These are phyloP conservation scores for Drosophila truncata DNA, from an alignment of 1,140 invertebrate genomes.

Conservation along the genomic window DNA sequence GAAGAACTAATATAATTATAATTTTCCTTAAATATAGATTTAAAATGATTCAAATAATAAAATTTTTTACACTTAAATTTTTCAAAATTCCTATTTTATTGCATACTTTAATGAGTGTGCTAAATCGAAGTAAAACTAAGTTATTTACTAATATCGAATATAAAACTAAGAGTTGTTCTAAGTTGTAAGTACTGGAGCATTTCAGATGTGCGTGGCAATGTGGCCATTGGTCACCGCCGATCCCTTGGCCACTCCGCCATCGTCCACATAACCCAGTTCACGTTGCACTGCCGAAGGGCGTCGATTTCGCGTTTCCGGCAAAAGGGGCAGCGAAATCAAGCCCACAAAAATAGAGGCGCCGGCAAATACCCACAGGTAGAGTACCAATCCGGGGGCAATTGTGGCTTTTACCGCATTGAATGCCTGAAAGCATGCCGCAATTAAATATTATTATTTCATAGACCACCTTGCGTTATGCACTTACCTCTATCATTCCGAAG, in stretches of 20 bases:
- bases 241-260: conserved; percentile 56
- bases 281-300: conserved; percentile 63
- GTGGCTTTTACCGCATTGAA: conserved; percentile 66
- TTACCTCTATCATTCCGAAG: conserved; percentile 75
- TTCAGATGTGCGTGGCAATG: conserved; percentile 56
- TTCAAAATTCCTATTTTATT: not conserved
- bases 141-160: conserved; percentile 21
- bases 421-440: conserved; percentile 24
- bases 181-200: not conserved
- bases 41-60: not conserved
- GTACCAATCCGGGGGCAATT: conserved; percentile 41
- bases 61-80: not conserved
- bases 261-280: conserved; percentile 57
- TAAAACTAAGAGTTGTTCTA: conserved; percentile 4
- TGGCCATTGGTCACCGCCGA: conserved; percentile 53
- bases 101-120: not conserved
- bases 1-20: not conserved
- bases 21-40: not conserved
- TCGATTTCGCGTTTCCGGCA: conserved; percentile 68
- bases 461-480: not conserved
- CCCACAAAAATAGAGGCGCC: conserved; percentile 64
- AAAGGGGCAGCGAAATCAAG: conserved; percentile 56
- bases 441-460: not conserved
- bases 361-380: conserved; percentile 72
- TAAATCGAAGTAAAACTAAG: conserved; percentile 15